Evolutionary conservation across 1,140 invertebrate genomes (phyloP).

Genomic region (Arion vulgaris): DNA sequence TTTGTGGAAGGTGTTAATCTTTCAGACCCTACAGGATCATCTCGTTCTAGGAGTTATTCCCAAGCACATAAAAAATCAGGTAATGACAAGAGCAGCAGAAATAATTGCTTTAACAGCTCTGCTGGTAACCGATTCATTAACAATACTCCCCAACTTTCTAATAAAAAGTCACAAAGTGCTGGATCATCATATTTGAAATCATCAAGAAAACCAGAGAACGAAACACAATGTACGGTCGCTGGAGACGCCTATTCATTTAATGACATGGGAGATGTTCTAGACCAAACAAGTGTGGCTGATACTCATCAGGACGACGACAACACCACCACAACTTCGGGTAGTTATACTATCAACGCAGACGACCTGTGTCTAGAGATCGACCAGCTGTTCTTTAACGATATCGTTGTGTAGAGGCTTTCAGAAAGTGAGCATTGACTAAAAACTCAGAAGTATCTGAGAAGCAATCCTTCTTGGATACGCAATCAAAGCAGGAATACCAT

Average conservation of each 20-base stretch:
- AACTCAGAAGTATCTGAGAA: no score
- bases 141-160: not conserved
- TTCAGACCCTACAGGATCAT: not conserved
- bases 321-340: slow-evolving; percentile 65
- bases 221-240: slow-evolving; percentile 1
- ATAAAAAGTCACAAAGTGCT: not conserved
- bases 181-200: not conserved
- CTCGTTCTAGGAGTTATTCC: slow-evolving; percentile 5
- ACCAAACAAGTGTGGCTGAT: slow-evolving; percentile 33
- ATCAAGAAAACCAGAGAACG: not conserved
- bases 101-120: not conserved
- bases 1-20: slow-evolving; percentile 9
- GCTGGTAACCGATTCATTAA: not conserved
- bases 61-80: not conserved
- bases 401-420: slow-evolving; percentile 61
- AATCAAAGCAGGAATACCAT: no score
- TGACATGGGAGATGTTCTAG: slow-evolving; percentile 59
- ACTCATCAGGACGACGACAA: slow-evolving; percentile 53
- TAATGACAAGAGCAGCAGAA: not conserved
- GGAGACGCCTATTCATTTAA: slow-evolving; percentile 61
- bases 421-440: no score
- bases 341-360: slow-evolving; percentile 68
- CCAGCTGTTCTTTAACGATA: slow-evolving; percentile 67
- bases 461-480: no score
- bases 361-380: slow-evolving; percentile 68